phyloP scores from a whole-genome alignment of 2,113 vertebrate species.

The Hoplias malabaricus region DNA sequence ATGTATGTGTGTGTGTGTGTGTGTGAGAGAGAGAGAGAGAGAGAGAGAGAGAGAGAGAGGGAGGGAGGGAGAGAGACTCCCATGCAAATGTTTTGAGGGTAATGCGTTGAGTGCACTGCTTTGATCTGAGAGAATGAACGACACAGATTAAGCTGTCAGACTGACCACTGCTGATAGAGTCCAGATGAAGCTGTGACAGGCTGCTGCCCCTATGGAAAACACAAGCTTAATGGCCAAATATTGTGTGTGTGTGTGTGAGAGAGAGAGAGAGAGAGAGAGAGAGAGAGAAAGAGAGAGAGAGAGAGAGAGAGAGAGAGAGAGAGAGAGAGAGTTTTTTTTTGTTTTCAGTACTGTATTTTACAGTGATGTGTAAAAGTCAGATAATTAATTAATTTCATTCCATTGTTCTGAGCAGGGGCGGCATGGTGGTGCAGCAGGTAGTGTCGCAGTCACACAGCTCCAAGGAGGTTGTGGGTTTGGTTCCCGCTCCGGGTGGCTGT shows the following conservation, averaged over 20 bases:
- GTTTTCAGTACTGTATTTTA: no score
- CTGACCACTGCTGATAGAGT: conserved; percentile 58
- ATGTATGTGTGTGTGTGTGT: conserved; percentile 22
- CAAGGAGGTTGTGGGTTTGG: no score
- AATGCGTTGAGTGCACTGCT: conserved; percentile 50
- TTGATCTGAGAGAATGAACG: conserved; percentile 68
- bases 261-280: neutral
- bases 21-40: neutral
- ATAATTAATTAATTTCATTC: no score
- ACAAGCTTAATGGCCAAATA: conserved; percentile 45
- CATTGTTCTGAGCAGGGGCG: no score
- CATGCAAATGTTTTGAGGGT: conserved; percentile 21
- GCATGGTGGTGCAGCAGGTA: no score
- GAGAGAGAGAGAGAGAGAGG: neutral
- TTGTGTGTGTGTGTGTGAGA: conserved; percentile 2
- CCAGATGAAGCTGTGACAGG: conserved; percentile 58
- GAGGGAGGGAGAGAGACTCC: neutral
- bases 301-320: neutral
- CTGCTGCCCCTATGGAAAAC: conserved; percentile 23
- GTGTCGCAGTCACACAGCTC: no score
- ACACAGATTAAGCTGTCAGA: conserved; percentile 68
- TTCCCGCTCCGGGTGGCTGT: no score
- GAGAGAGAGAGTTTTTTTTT: no score
- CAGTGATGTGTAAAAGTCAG: no score
- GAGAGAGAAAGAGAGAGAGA: neutral